These are phyloP conservation scores for Hystrix brachyura DNA, from an alignment of 2,113 vertebrate species.

Conservation along the genomic window DNA sequence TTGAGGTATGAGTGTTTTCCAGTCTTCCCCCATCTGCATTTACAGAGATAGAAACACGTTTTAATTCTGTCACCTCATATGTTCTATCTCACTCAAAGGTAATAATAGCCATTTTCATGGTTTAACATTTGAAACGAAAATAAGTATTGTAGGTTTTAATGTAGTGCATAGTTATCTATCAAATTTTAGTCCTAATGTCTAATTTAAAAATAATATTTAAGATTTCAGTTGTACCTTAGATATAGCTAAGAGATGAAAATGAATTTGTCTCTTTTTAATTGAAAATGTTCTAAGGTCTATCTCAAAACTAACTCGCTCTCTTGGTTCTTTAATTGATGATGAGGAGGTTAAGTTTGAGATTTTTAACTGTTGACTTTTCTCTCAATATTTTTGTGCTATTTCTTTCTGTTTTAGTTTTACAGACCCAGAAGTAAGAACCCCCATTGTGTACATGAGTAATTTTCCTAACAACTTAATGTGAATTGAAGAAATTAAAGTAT, in stretches of 20 bases:
- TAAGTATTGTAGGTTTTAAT: constrained; percentile 2
- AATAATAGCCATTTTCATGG: constrained; percentile 63
- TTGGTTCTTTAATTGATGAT: constrained; percentile 67
- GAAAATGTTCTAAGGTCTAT: constrained; percentile 61
- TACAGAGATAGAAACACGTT: background rate
- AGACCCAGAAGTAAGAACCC: constrained; percentile 66
- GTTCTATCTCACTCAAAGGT: constrained; percentile 49
- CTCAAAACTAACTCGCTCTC: constrained; percentile 56
- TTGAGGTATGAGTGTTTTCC: constrained; percentile 10
- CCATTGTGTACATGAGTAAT: constrained; percentile 76
- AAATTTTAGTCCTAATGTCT: constrained; percentile 58
- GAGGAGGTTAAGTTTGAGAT: constrained; percentile 61
- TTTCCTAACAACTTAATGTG: constrained; percentile 64
- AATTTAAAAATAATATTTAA: constrained; percentile 75
- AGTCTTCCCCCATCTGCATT: background rate
- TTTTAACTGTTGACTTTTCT: constrained; percentile 72
- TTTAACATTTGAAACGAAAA: constrained; percentile 70
- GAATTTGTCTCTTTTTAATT: constrained; percentile 73
- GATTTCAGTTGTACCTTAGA: constrained; percentile 41
- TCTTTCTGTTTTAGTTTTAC: constrained; percentile 71
- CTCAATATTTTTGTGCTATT: constrained; percentile 67
- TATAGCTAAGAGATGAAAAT: constrained; percentile 70
- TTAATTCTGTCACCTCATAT: constrained; percentile 51
- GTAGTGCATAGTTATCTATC: constrained; percentile 19
- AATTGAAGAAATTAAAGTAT: constrained; percentile 77